Percentiles rank a stretch among this genome's conserved stretches.
These are phyloP conservation scores for Bombylius major DNA, from an alignment of 2,888 invertebrate species.

Conservation along the genomic window DNA sequence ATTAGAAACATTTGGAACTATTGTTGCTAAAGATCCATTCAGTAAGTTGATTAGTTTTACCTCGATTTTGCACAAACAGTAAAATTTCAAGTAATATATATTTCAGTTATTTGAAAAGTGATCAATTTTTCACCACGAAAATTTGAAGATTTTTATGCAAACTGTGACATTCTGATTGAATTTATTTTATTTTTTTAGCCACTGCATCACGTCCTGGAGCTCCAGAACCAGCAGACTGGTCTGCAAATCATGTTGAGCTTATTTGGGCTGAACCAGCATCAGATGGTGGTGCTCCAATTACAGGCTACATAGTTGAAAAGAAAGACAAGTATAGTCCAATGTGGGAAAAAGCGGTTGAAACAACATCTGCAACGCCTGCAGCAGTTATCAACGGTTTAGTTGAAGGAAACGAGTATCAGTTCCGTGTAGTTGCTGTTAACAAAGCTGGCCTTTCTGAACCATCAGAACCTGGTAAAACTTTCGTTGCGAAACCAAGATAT, in stretches of 20 bases:
- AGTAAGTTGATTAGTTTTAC: conserved; percentile 44
- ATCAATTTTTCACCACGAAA: no score
- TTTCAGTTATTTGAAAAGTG: no score
- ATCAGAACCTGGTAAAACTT: conserved; percentile 74
- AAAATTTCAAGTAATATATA: no score
- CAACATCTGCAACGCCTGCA: conserved; percentile 55
- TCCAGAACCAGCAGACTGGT: conserved; percentile 88
- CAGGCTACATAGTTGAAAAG: conserved; percentile 85
- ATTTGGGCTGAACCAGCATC: conserved; percentile 80
- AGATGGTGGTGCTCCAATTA: conserved; percentile 90
- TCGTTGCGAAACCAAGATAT: conserved; percentile 75
- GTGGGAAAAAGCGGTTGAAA: conserved; percentile 87
- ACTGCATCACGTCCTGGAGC: conserved; percentile 76
- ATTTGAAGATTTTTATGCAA: neutral
- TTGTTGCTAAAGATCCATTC: conserved; percentile 90
- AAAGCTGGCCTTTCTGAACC: conserved; percentile 90
- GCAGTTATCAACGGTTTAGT: conserved; percentile 81
- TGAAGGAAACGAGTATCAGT: conserved; percentile 95
- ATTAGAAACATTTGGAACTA: conserved; percentile 81
- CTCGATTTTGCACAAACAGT: no score
- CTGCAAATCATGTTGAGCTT: conserved; percentile 81
- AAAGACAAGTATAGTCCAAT: conserved; percentile 83
- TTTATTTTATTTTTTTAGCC: conserved; percentile 39
- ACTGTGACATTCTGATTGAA: neutral
- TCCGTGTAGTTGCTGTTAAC: conserved; percentile 90